Evolutionary conservation across 2,113 vertebrate genomes (phyloP), one percentile per base, ranked within the genome.

Genomic region (Elephas maximus): DNA sequence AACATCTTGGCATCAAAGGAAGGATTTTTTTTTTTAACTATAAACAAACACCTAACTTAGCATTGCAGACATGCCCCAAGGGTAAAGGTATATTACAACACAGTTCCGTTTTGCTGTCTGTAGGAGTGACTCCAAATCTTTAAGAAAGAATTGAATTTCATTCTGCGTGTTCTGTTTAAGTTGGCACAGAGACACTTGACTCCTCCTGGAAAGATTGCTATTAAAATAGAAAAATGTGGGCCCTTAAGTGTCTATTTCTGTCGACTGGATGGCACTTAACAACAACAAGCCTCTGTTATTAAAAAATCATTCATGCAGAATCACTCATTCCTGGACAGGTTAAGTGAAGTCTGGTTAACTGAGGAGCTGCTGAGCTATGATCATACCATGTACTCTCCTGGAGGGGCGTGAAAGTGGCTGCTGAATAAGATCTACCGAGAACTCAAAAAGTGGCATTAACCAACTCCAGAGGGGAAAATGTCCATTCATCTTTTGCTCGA

Each of bases 151-250:
- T 77, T 78, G 62, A 78, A 57, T 92, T 95, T 45, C 82, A 2
- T 78, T 85, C 90, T 60, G 37, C 44, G 17, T 95, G 51, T 74
- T 83, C 80, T 92, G 45, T 92, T 90, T 77, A 88, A 80, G 45
- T 81, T n/a, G 28, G 28, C 79, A 84, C 63, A 15, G 71, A 92
- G 45, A 51, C 81, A 17, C 81, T 26, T 94, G 65, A 24, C 69
- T 95, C 60, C 87, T 77, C 65, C 89, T 93, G 80, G 79, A 88
- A 95, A 88, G 62, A 94, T 93, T 73, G 51, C 53, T 26, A 21
- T 71, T 90, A 69, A 83, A 26, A n/a, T 69, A 76, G 24, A 51
- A 24, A 81, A 95, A 41, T 23, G 17, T 87, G 76, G 88, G 5
- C 30, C 91, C 76, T 71, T 85, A 45, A 73, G 81, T 57, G 15